Percentiles rank a stretch among this genome's conserved stretches.
Conservation (phyloP, 2,797 vertebrate genomes). For the Oreortyx pictus region DNA sequence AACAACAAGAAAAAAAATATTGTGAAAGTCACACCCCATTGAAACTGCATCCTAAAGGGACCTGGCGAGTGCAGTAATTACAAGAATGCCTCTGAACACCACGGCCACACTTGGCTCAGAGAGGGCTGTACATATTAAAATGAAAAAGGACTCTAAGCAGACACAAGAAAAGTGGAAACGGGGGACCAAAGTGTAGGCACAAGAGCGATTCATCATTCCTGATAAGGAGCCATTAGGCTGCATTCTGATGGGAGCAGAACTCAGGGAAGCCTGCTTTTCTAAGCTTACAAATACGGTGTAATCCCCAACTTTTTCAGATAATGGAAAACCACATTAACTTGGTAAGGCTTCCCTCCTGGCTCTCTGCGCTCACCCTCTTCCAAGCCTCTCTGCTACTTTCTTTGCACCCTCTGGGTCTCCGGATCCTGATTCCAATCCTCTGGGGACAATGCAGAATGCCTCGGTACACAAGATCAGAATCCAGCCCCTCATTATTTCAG, state of each 20-base stretch:
- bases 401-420: constrained; percentile 8
- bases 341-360: constrained; percentile 26
- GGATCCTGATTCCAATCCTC: background rate
- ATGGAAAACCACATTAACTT: constrained; percentile 60
- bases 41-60: constrained; percentile 73
- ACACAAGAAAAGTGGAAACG: constrained; percentile 61
- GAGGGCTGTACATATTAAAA: constrained; percentile 11
- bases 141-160: constrained; percentile 67
- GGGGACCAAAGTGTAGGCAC: constrained; percentile 48
- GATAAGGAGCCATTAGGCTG: constrained; percentile 67
- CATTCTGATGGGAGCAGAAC: constrained; percentile 37
- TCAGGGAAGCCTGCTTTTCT: constrained; percentile 6
- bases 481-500: constrained; percentile 35
- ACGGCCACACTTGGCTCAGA: constrained; percentile 22
- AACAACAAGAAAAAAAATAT: constrained; percentile 74
- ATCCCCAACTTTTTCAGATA: constrained; percentile 58
- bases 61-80: constrained; percentile 33
- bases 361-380: constrained; percentile 1
- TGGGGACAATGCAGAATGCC: background rate
- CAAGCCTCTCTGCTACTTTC: constrained; percentile 9
- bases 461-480: background rate
- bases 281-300: constrained; percentile 59
- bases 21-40: constrained; percentile 71
- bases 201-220: constrained; percentile 63
- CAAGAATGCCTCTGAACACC: constrained; percentile 37